phyloP scores from a whole-genome alignment of 30 jellyfish, hydroid and myxozoan genomes.

The Aurelia sp. region DNA sequence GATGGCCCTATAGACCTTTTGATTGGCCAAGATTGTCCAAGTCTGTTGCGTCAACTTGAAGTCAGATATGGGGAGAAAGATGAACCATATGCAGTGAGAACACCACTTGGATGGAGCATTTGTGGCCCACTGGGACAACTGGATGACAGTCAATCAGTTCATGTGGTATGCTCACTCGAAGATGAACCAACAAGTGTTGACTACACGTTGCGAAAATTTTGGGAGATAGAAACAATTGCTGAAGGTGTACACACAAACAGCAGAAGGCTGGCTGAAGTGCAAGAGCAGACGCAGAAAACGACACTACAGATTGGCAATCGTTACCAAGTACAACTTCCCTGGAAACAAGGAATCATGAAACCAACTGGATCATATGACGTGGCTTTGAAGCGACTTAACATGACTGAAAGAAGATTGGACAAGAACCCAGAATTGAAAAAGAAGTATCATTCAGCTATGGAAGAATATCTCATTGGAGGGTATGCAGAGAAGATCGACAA shows the following conservation, averaged over 20 bases:
- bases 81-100: constrained; percentile 41
- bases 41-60: constrained; percentile 45
- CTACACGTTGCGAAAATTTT: no score
- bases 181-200: no score
- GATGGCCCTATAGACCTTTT: constrained; percentile 24
- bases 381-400: constrained; percentile 26
- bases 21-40: constrained; percentile 43
- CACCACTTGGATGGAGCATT: constrained; percentile 40
- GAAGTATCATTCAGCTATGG: no score
- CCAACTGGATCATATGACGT: constrained; percentile 20
- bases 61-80: constrained; percentile 11
- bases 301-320: neutral
- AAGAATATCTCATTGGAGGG: no score
- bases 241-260: neutral
- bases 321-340: no score
- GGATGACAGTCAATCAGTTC: neutral
- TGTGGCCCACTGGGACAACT: constrained; percentile 9
- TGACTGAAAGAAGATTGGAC: constrained; percentile 15
- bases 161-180: constrained; percentile 18
- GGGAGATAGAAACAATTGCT: neutral
- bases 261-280: constrained; percentile 28
- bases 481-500: no score
- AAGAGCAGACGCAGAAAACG: constrained; percentile 5
- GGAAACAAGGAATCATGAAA: neutral
- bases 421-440: no score